Percentiles rank a stretch among this genome's conserved stretches.
Conservation (phyloP, 2,888 invertebrate species). For the Pemphredon lugubris region DNA sequence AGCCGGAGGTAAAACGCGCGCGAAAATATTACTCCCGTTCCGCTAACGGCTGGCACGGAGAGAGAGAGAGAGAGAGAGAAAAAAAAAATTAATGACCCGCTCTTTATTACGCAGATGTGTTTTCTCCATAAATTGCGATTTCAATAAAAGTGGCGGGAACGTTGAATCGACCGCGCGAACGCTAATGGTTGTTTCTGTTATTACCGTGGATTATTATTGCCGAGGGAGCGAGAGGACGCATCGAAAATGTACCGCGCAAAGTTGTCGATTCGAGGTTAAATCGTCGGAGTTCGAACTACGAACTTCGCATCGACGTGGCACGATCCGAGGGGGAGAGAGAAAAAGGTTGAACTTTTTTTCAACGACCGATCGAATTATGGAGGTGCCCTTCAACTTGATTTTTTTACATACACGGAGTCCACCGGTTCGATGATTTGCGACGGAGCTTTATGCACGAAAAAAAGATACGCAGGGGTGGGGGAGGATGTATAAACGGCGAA, state of each 20-base stretch:
- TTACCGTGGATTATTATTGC: slow-evolving; percentile 25
- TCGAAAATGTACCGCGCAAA: background rate
- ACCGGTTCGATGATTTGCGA: slow-evolving; percentile 43
- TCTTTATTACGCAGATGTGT: slow-evolving; percentile 61
- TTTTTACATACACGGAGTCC: too few species aligned
- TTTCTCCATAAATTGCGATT: slow-evolving; percentile 57
- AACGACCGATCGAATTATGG: too few species aligned
- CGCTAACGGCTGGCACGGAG: slow-evolving; percentile 37
- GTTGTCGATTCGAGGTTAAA: background rate
- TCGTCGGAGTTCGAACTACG: too few species aligned
- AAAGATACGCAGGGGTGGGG: slow-evolving; percentile 33
- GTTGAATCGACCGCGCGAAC: slow-evolving; percentile 36
- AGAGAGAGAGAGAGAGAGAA: background rate
- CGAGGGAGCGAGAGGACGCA: slow-evolving; percentile 2
- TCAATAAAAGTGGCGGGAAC: slow-evolving; percentile 45
- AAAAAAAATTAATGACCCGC: slow-evolving; percentile 58
- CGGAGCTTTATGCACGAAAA: slow-evolving; percentile 4
- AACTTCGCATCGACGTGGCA: too few species aligned
- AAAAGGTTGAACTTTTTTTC: too few species aligned
- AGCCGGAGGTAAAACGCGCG: slow-evolving; percentile 42
- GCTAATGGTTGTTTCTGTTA: slow-evolving; percentile 38
- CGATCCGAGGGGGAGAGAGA: too few species aligned
- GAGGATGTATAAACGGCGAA: slow-evolving; percentile 35
- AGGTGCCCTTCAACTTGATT: too few species aligned
- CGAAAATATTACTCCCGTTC: slow-evolving; percentile 56